phyloP scores from a whole-genome alignment of 2,888 invertebrate genomes.

The Chymomyza procnemis region DNA sequence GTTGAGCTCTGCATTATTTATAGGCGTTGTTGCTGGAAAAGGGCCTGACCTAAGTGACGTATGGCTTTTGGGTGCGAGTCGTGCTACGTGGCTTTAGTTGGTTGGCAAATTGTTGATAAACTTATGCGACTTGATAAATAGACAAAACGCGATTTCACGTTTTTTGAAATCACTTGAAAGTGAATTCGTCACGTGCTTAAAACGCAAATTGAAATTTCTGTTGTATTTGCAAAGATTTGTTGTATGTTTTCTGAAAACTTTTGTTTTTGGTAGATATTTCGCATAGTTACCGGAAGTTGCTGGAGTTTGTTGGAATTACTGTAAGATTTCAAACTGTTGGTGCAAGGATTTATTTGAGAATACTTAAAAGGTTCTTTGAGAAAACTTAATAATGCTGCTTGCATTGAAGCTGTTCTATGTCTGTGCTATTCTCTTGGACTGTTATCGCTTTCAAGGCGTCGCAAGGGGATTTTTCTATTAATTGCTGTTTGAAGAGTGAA shows the following conservation, averaged over 20 bases:
- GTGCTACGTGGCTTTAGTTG: not conserved
- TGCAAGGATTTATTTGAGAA: too few relatives aligned
- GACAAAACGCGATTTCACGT: not conserved
- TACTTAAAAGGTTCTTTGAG: too few relatives aligned
- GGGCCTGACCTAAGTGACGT: not conserved
- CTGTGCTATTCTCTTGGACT: too few relatives aligned
- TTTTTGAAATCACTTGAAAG: not conserved
- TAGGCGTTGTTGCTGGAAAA: conserved; percentile 17
- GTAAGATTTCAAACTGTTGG: too few relatives aligned
- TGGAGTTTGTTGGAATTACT: too few relatives aligned
- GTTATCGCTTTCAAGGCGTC: too few relatives aligned
- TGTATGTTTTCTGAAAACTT: not conserved
- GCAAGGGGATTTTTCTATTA: too few relatives aligned
- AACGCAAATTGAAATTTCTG: not conserved
- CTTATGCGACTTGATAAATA: not conserved
- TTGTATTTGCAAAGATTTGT: not conserved
- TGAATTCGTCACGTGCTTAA: not conserved
- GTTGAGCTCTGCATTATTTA: conserved; percentile 47
- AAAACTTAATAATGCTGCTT: too few relatives aligned
- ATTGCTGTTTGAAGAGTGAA: too few relatives aligned
- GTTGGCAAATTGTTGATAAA: not conserved
- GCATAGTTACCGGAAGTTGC: too few relatives aligned
- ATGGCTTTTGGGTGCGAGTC: not conserved
- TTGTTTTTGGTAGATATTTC: not conserved
- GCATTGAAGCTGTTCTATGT: too few relatives aligned